Base-by-base conservation (phyloP, 2,888 invertebrate species). In the Anticlea derivata region DNA sequence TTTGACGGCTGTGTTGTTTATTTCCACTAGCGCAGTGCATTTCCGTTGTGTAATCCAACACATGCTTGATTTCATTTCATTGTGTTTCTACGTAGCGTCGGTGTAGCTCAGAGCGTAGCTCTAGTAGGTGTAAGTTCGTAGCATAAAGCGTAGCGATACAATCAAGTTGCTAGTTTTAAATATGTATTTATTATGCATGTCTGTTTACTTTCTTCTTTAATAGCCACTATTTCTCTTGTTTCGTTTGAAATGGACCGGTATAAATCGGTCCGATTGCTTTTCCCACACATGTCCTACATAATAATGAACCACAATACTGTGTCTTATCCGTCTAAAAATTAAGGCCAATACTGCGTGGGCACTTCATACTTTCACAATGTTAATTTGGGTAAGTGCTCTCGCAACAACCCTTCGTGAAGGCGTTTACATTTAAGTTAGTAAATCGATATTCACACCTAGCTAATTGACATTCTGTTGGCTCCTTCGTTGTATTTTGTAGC, bases 301-400 rank as follows among this genome's bases (percentile, higher is more conserved):
- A 57, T 61, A 61, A 61, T 55, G 49, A 52, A 56, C 40, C 20
- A 40, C n/a, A 30, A 33, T 50, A 27, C 55, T 55, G 40, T 23
- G 5, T 8, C 13, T 39, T 47, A 55, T 41, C 51, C 22, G 35
- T 39, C 5, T 29, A 29, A 31, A n/a, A 41, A 44, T 46, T 13
- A 24, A 54, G 47, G 56, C 59, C 54, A 59, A 29, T 40, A 40
- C 12, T 34, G 29, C 39, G 29, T 37, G 30, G 46, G 46, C 17
- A 46, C 30, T 45, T 43, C 54, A 65, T 68, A 47, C 48, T 55
- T 65, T 49, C 12, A 23, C 27, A 22, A 50, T 64, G 65, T 64
- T 69, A 50, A 72, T 69, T 69, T 61, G 23, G 45, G 30, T 50
- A 63, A 68, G 59, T 58, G 60, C 54, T 52, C 38, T 49, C 45